A percentile compares a stretch with the other conserved stretches of the same genome.
phyloP scores from a whole-genome alignment of 2,888 invertebrate species.

The Pandemis cinnamomeana region DNA sequence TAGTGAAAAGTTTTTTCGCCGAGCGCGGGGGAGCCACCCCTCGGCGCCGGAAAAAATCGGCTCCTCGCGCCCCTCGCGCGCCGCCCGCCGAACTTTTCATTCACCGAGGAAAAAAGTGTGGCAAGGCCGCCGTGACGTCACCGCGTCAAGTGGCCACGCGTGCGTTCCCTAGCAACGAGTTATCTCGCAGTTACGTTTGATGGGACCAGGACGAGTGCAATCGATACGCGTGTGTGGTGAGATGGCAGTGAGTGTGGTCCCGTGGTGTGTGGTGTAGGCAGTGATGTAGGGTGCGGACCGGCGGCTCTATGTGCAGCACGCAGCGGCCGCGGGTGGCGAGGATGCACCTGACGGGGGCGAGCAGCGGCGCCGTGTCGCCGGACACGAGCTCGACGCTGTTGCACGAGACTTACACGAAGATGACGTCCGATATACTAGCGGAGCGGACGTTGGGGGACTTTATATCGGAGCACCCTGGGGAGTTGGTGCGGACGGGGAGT shows the following conservation, averaged over 20 bases:
- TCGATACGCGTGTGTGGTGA: constrained; percentile 51
- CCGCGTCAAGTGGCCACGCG: constrained; percentile 81
- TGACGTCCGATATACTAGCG: constrained; percentile 95
- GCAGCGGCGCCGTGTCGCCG: constrained; percentile 86
- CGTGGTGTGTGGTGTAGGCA: constrained; percentile 61
- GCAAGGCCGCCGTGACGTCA: constrained; percentile 85
- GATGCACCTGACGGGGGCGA: constrained; percentile 83
- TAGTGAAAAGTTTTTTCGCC: constrained; percentile 83
- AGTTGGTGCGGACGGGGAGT: constrained; percentile 95
- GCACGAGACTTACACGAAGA: constrained; percentile 93
- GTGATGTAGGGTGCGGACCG: constrained; percentile 67
- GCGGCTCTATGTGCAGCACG: constrained; percentile 80
- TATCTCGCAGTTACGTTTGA: constrained; percentile 57
- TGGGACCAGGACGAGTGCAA: constrained; percentile 47
- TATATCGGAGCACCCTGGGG: constrained; percentile 95
- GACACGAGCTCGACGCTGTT: constrained; percentile 89
- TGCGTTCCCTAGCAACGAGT: constrained; percentile 81
- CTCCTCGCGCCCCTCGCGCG: constrained; percentile 78
- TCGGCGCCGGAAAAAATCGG: constrained; percentile 79
- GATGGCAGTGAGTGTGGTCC: constrained; percentile 59
- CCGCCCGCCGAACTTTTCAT: constrained; percentile 86
- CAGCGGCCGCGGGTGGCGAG: constrained; percentile 80
- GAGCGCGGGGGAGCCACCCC: constrained; percentile 79
- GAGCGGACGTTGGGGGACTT: constrained; percentile 94
- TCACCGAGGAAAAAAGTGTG: constrained; percentile 85